A percentile compares a stretch with the other conserved stretches of the same genome.
phyloP scores from a whole-genome alignment of 2,888 invertebrate species.

The Hecatera dysodea region DNA sequence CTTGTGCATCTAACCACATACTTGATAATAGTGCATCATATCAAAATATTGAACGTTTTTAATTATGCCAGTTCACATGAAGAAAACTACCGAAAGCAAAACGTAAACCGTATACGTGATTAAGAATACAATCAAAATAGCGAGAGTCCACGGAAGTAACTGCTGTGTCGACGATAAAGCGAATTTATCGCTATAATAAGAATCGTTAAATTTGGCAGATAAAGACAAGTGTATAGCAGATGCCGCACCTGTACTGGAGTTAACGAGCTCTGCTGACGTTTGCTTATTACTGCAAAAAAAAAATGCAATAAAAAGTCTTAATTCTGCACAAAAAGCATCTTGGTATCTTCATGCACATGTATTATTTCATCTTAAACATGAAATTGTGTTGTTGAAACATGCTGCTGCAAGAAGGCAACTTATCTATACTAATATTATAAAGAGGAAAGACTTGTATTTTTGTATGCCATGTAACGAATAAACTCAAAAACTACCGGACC shows the following conservation, averaged over 20 bases:
- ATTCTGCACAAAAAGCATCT: too few relatives aligned
- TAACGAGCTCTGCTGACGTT: neutral
- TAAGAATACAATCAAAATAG: slow-evolving; percentile 23
- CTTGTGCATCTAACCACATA: neutral
- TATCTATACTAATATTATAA: too few relatives aligned
- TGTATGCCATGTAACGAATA: too few relatives aligned
- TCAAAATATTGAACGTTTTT: neutral
- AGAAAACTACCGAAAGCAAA: slow-evolving; percentile 21
- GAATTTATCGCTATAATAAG: slow-evolving; percentile 64
- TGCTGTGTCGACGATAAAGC: slow-evolving; percentile 32
- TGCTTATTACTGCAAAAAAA: too few relatives aligned
- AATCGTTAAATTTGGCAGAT: slow-evolving; percentile 63
- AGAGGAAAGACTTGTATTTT: too few relatives aligned
- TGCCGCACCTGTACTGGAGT: neutral
- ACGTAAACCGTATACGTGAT: slow-evolving; percentile 24
- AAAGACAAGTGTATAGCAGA: slow-evolving; percentile 29
- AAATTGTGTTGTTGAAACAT: neutral
- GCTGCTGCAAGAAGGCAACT: neutral
- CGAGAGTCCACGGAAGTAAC: slow-evolving; percentile 19
- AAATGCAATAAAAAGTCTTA: too few relatives aligned
- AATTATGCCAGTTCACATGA: neutral
- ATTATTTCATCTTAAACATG: neutral
- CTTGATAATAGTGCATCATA: slow-evolving; percentile 6
- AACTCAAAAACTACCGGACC: too few relatives aligned
- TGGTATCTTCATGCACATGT: neutral